Percentiles rank a stretch among this genome's conserved stretches.
phyloP scores from a whole-genome alignment of 2,113 vertebrate species.

The Diadophis punctatus region DNA sequence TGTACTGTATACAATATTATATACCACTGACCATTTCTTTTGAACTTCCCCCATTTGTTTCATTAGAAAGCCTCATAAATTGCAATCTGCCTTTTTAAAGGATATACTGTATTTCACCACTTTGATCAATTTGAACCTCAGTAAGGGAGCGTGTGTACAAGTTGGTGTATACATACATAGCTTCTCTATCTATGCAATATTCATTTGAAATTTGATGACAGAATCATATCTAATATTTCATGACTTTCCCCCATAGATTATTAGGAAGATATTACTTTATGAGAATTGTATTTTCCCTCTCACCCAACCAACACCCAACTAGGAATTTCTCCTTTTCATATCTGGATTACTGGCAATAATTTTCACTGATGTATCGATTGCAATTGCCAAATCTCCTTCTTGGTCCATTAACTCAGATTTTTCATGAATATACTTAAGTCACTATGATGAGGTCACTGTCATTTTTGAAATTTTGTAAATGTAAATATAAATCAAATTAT shows the following conservation, averaged over 20 bases:
- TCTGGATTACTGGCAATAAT: not conserved
- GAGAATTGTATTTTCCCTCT: not conserved
- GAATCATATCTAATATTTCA: not conserved
- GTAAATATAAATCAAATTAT: not conserved
- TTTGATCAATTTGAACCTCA: not conserved
- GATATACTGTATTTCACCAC: not conserved
- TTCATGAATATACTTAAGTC: not conserved
- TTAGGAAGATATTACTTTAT: not conserved
- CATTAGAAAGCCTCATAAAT: not conserved
- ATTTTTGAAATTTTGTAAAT: not conserved
- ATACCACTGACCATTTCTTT: not conserved
- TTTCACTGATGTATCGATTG: not conserved
- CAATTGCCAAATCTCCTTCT: not conserved
- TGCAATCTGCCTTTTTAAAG: not conserved
- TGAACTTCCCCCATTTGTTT: not conserved
- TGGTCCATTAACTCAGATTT: not conserved
- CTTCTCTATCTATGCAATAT: not conserved
- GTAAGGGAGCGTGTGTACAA: not conserved
- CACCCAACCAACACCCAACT: not conserved
- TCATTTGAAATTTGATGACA: not conserved
- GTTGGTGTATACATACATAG: not conserved
- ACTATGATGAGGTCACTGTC: not conserved
- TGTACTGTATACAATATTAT: not conserved
- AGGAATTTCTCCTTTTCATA: not conserved
- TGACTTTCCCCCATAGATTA: not conserved